Conservation (phyloP, 2,888 invertebrate species). For the Agonopterix alstromeriana region DNA sequence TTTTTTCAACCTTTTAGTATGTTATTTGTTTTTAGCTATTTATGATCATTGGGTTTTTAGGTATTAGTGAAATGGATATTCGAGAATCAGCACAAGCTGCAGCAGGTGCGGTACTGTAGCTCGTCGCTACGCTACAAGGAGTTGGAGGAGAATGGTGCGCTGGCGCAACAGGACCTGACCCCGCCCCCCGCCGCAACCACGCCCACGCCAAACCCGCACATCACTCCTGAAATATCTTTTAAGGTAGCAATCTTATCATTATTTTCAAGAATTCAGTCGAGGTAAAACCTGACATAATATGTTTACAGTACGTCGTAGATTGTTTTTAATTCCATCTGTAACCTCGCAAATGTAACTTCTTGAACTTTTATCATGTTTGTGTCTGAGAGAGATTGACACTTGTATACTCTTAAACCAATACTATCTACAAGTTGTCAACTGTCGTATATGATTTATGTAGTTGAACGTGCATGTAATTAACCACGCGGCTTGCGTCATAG, state of each 20-base stretch:
- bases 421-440: constrained; percentile 21
- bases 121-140: constrained; percentile 70
- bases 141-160: constrained; percentile 50
- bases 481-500: constrained; percentile 25
- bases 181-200: constrained; percentile 19
- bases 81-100: constrained; percentile 84
- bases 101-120: constrained; percentile 78
- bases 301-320: constrained; percentile 1
- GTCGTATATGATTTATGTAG: constrained; percentile 24
- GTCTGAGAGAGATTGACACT: constrained; percentile 16
- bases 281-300: constrained; percentile 1
- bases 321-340: constrained; percentile 10
- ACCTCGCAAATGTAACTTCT: constrained; percentile 14
- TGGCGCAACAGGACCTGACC: constrained; percentile 33
- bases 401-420: constrained; percentile 30
- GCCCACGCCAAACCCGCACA: constrained; percentile 43
- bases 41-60: constrained; percentile 30
- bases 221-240: constrained; percentile 71
- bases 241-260: constrained; percentile 52
- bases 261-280: background rate
- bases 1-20: too few species aligned
- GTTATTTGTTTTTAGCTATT: too few species aligned
- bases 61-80: constrained; percentile 80
- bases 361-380: constrained; percentile 52
- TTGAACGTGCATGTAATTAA: constrained; percentile 18